Evolutionary conservation across 2,797 vertebrate genomes (phyloP), one percentile per base, ranked within the genome.

Genomic region (Hypotaenidia philippensis): DNA sequence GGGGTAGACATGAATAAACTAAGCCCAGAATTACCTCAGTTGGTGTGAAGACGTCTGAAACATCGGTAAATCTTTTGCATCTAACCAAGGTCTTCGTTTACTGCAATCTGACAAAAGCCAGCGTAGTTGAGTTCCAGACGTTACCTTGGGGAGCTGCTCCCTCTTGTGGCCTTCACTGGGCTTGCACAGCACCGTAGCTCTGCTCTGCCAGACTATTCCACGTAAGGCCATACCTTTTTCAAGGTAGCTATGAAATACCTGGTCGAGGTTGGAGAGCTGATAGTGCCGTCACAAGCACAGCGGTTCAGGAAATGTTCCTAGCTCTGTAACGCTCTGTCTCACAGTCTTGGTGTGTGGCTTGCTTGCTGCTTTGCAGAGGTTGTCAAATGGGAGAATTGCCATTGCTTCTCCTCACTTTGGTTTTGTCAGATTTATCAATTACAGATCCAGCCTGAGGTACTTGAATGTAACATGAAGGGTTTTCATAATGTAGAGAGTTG

Each of bases 331-430:
- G 31, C n/a, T 10, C 41, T 44, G 13, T 32, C 15, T 49, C 3
- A 3, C 4, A n/a, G 13, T 23, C 32, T 65, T 74, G 13, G 5
- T 3, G 0, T 17, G 1, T 1, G 5, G 1, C 8, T 41, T 40
- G 5, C 38, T 31, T 9, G 3, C 44, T 32, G 41, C 45, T 74
- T 53, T 47, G 32, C 20, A 13, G 5, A 1, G 27, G 11, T 32
- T 40, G 29, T 3, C 29, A 25, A 13, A n/a, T 56, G 17, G 40
- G 21, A 60, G n/a, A 21, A 1, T 3, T 34, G 11, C 5, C 34
- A 4, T 27, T 59, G 23, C 21, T 36, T 64, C 36, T 15, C 20
- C 41, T 3, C 36, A 1, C 1, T n/a, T 70, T 0, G 0, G 3
- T 71, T 70, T 47, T 49, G 13, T 19, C 18, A 2, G 5, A 4